phyloP scores from a whole-genome alignment of 1,140 invertebrate genomes.

The Laupala kohalensis region DNA sequence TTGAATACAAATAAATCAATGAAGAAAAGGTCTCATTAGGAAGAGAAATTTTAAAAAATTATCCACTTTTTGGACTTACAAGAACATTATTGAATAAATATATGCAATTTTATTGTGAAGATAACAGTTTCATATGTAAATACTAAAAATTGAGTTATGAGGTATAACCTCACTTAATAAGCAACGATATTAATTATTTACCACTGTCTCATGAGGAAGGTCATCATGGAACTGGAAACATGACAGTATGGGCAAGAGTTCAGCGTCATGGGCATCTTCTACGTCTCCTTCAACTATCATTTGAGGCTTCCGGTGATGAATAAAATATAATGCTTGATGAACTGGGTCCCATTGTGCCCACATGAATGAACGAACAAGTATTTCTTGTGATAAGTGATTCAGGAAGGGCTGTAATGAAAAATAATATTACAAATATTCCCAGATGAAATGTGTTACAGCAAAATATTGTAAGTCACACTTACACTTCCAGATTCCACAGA shows the following conservation, averaged over 20 bases:
- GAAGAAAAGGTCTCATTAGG: too few relatives aligned
- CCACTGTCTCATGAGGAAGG: slow-evolving; percentile 71
- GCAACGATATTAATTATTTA: slow-evolving; percentile 30
- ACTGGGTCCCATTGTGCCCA: slow-evolving; percentile 73
- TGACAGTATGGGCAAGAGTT: slow-evolving; percentile 49
- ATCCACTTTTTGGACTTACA: too few relatives aligned
- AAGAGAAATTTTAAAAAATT: too few relatives aligned
- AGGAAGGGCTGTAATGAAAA: not conserved
- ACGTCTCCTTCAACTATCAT: slow-evolving; percentile 47
- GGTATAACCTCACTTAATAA: not conserved
- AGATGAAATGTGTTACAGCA: not conserved
- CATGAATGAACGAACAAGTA: slow-evolving; percentile 53
- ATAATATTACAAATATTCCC: not conserved
- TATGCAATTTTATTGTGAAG: too few relatives aligned
- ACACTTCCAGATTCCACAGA: not conserved
- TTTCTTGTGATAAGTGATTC: slow-evolving; percentile 13
- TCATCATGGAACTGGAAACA: slow-evolving; percentile 73
- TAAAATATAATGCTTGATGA: slow-evolving; percentile 65
- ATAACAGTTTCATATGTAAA: too few relatives aligned
- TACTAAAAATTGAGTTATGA: too few relatives aligned
- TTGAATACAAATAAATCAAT: too few relatives aligned
- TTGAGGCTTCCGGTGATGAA: slow-evolving; percentile 52
- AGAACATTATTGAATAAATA: too few relatives aligned
- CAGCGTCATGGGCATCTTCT: slow-evolving; percentile 25
- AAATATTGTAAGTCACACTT: not conserved